Base-by-base conservation (phyloP, 2,888 invertebrate genomes). In the Drosophila longiperda region DNA sequence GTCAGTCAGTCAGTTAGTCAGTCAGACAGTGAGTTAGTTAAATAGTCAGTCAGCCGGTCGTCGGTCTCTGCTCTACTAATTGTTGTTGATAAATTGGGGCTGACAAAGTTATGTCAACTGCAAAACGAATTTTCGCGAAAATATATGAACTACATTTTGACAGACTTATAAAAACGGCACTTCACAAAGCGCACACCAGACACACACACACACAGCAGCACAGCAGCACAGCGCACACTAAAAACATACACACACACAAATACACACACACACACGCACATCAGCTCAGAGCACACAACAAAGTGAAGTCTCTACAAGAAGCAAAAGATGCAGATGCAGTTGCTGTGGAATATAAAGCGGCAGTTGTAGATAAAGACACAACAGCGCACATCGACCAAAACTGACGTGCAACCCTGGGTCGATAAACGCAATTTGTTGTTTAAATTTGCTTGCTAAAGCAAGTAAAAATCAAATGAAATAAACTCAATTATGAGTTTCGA, bases 91-190 rank as follows among this genome's bases (percentile, higher is more conserved):
- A 87, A 89, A 89, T 87, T 87, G 87, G 79, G 75, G 77, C 83
- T 87, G 87, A 87, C 87, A 87, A 87, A 87, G 87, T 87, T 89
- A 87, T 89, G 89, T 87, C 89, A 87, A 87, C 89, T 87, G 87
- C 85, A 86, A 86, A 86, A 86, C 78, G 86, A 87, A 87, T 87
- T 87, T 89, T 89, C 84, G 80, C 87, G 82, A 83, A 83, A 86
- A 80, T 86, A 83, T 86, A 88, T 85, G 78, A 88, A 86, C 83
- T 86, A 82, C 82, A 83, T 78, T 88, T 86, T 86, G 88, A 71
- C 85, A 88, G 89, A 86, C 88, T 88, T 82, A 80, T 86, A 85
- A 88, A 85, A 88, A 83, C 88, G 86, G 66, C 77, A 71, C 74
- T 62, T 62, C 78, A 70, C 64, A 73, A 61, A 72, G 66, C 66